Conservation (phyloP, 2,888 invertebrate genomes). For the Diarsia brunnea region DNA sequence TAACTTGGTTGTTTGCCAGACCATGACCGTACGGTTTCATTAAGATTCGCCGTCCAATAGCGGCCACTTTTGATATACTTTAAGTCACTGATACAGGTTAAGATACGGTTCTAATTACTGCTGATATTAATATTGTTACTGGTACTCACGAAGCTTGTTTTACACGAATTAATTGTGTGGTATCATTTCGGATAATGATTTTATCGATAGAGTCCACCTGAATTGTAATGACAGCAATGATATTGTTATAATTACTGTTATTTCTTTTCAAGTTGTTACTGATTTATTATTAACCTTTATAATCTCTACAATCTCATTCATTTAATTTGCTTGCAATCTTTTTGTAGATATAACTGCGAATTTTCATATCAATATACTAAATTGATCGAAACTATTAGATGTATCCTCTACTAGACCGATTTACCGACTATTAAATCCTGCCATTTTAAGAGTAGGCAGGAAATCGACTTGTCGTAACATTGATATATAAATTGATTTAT, state of each 20-base stretch:
- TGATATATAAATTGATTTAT: conserved; percentile 49
- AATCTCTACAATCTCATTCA: neutral
- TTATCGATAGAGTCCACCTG: conserved; percentile 21
- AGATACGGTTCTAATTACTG: conserved; percentile 57
- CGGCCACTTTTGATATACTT: conserved; percentile 49
- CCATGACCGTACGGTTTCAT: conserved; percentile 72
- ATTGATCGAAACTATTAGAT: neutral
- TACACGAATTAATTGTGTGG: conserved; percentile 33
- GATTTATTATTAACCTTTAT: neutral
- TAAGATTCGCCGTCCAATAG: conserved; percentile 63
- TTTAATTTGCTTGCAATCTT: neutral
- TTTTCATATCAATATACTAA: neutral
- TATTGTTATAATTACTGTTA: neutral
- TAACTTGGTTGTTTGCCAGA: conserved; percentile 61
- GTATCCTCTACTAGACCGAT: conserved; percentile 11
- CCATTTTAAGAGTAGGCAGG: conserved; percentile 34
- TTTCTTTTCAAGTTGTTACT: neutral
- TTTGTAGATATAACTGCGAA: neutral
- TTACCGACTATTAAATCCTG: conserved; percentile 10
- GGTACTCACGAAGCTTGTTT: conserved; percentile 44
- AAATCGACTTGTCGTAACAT: conserved; percentile 32
- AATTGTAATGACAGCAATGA: conserved; percentile 19
- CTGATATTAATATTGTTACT: conserved; percentile 49
- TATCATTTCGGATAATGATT: conserved; percentile 41
- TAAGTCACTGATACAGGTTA: conserved; percentile 52